phyloP scores from a whole-genome alignment of 1,140 invertebrate genomes.

The Daktulosphaira vitifoliae region DNA sequence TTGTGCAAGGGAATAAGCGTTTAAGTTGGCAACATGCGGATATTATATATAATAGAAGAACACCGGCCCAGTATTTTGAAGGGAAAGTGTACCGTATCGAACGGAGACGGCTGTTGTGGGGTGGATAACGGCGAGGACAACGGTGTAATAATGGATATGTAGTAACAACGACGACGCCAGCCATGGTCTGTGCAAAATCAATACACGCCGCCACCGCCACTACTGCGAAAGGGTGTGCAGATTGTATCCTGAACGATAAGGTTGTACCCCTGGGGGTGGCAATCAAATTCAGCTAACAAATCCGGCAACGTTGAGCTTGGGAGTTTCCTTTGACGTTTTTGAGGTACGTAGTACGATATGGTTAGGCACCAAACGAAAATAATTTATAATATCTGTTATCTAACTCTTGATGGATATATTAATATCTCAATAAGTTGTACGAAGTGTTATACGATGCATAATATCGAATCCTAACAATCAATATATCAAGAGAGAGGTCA shows the following conservation, averaged over 20 bases:
- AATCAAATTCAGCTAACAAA: constrained; percentile 1
- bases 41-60: too few relatives aligned
- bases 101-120: neutral
- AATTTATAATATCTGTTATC: too few relatives aligned
- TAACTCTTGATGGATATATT: too few relatives aligned
- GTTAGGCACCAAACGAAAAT: too few relatives aligned
- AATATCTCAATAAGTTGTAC: too few relatives aligned
- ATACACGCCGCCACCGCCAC: constrained; percentile 6
- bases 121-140: neutral
- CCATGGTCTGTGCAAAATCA: constrained; percentile 22
- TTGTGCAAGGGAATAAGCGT: neutral
- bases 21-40: neutral
- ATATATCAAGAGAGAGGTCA: too few relatives aligned
- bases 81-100: constrained; percentile 5
- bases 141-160: neutral
- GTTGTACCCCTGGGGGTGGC: neutral
- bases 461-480: too few relatives aligned
- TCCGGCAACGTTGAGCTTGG: constrained; percentile 18
- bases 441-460: too few relatives aligned
- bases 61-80: neutral
- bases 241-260: constrained; percentile 2
- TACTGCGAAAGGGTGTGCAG: constrained; percentile 7
- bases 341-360: too few relatives aligned
- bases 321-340: neutral
- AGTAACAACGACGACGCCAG: neutral